Conservation (phyloP, 2,113 vertebrate species). For the Genyomyrus donnyi region DNA sequence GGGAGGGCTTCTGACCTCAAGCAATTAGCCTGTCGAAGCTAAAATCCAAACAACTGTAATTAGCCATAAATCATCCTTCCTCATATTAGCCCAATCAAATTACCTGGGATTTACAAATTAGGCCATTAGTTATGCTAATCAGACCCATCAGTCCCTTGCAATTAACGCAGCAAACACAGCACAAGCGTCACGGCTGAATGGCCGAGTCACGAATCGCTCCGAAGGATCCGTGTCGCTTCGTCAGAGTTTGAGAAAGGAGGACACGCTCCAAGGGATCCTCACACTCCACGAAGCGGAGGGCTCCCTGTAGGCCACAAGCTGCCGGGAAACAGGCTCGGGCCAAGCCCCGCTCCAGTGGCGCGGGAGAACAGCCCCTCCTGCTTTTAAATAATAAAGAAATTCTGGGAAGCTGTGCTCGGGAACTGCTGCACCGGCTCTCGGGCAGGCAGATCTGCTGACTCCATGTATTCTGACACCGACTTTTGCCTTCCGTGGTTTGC, state of each 20-base stretch:
- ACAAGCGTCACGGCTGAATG: neutral
- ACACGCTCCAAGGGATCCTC: neutral
- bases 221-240: neutral
- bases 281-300: neutral
- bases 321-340: neutral
- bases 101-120: slow-evolving; percentile 17
- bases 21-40: slow-evolving; percentile 26
- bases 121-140: slow-evolving; percentile 23
- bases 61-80: slow-evolving; percentile 21
- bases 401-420: neutral
- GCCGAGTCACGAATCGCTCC: neutral
- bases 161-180: slow-evolving; percentile 1
- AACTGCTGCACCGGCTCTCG: neutral
- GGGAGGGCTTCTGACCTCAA: slow-evolving; percentile 25
- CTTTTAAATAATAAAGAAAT: neutral
- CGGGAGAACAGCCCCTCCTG: neutral
- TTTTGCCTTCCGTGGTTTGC: neutral
- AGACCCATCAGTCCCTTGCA: slow-evolving; percentile 13
- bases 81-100: neutral
- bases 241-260: neutral
- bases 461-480: neutral
- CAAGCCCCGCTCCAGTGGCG: neutral
- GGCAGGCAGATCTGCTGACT: neutral
- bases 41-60: slow-evolving; percentile 23
- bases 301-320: neutral